A percentile compares a stretch with the other conserved stretches of the same genome.
Conservation (phyloP, 2,113 vertebrate species). For the Apodemus sylvaticus region DNA sequence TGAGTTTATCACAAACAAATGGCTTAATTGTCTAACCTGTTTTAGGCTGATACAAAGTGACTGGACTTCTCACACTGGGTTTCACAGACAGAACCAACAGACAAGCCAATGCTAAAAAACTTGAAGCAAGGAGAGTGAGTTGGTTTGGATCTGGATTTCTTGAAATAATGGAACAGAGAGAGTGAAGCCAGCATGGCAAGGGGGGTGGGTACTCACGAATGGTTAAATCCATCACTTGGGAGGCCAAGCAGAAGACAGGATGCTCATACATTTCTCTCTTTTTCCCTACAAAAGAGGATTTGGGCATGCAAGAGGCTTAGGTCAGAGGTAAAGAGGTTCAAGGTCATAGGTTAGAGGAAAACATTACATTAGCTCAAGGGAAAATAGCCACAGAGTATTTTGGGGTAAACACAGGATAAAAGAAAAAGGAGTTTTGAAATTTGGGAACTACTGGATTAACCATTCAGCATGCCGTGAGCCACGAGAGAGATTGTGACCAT, state of each 20-base stretch:
- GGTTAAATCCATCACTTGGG: constrained; percentile 99
- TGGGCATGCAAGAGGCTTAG: constrained; percentile 98
- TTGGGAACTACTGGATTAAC: constrained; percentile 91
- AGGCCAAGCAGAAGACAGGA: constrained; percentile 99
- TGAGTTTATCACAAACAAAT: constrained; percentile 96
- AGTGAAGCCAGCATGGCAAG: constrained; percentile 91
- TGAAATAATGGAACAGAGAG: constrained; percentile 88
- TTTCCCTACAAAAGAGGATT: constrained; percentile 99
- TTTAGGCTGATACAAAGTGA: constrained; percentile 90
- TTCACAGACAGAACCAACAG: constrained; percentile 93
- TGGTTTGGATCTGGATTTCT: constrained; percentile 90
- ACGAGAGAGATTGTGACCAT: constrained; percentile 89
- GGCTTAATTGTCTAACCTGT: constrained; percentile 89
- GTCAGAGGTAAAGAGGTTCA: constrained; percentile 96
- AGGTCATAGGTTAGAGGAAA: constrained; percentile 93
- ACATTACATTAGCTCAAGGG: constrained; percentile 91
- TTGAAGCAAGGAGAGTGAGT: constrained; percentile 90
- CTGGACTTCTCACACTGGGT: constrained; percentile 93
- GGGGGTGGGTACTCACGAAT: constrained; percentile 99
- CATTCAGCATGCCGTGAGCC: constrained; percentile 93
- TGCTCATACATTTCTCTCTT: constrained; percentile 99
- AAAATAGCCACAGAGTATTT: constrained; percentile 89
- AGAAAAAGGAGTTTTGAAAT: constrained; percentile 84
- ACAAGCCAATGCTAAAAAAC: constrained; percentile 91
- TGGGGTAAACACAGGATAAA: constrained; percentile 87